Conservation (phyloP, 1,140 invertebrate species). For the Drosophila jambulina region DNA sequence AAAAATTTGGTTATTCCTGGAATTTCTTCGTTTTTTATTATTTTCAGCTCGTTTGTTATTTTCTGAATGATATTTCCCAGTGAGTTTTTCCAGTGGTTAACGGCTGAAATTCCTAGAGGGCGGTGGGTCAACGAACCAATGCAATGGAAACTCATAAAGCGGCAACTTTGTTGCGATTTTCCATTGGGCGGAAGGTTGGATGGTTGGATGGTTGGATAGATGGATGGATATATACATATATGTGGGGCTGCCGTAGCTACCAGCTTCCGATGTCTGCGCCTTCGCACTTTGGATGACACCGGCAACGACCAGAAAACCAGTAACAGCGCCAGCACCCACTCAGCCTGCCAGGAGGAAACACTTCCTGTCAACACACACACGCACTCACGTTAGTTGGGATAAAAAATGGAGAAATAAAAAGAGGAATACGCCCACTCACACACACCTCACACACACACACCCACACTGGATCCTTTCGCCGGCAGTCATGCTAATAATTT, state of each 20-base stretch:
- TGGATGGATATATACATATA: constrained; percentile 1
- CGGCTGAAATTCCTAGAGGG: not conserved
- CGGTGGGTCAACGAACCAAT: constrained; percentile 43
- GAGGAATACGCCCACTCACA: constrained; percentile 10
- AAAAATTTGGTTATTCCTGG: constrained; percentile 10
- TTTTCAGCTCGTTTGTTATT: not conserved
- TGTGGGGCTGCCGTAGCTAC: constrained; percentile 32
- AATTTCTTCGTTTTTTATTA: not conserved
- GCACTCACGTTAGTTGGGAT: not conserved
- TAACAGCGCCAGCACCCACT: constrained; percentile 13
- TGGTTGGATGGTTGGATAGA: not conserved
- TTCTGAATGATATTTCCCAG: not conserved
- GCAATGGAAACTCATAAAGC: constrained; percentile 67
- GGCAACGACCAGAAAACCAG: constrained; percentile 22
- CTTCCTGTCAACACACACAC: constrained; percentile 61
- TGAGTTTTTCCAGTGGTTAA: constrained; percentile 22
- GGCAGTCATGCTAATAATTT: constrained; percentile 83
- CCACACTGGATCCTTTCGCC: constrained; percentile 60
- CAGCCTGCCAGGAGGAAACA: constrained; percentile 24
- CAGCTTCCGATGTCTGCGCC: constrained; percentile 60
- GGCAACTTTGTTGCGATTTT: constrained; percentile 56
- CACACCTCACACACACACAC: not conserved
- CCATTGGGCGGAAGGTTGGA: not conserved
- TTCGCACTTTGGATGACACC: constrained; percentile 49
- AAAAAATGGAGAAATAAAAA: constrained; percentile 22